A percentile compares a stretch with the other conserved stretches of the same genome.
Conservation (phyloP, 1,140 invertebrate species). For the Thaumatotibia leucotreta region DNA sequence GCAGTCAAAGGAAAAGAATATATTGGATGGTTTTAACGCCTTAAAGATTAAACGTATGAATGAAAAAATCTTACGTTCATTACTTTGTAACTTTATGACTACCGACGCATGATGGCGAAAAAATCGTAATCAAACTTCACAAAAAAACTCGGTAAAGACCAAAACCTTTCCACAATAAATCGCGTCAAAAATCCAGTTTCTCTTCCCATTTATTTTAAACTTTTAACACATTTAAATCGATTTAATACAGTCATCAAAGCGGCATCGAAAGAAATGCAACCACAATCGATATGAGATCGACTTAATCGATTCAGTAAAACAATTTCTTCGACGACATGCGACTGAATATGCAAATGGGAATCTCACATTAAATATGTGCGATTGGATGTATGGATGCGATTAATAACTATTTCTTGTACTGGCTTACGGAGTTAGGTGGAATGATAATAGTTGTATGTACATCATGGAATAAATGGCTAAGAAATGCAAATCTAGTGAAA, state of each 20-base stretch:
- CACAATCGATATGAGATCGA: slow-evolving; percentile 42
- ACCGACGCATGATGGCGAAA: not conserved
- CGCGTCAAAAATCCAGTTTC: slow-evolving; percentile 1
- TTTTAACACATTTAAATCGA: slow-evolving; percentile 21
- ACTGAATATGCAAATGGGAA: slow-evolving; percentile 35
- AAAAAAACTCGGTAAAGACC: not conserved
- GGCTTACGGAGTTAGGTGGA: not conserved
- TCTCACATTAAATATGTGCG: slow-evolving; percentile 28
- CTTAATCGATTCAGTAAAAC: slow-evolving; percentile 63
- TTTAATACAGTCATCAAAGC: slow-evolving; percentile 38
- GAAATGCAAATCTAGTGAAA: no score
- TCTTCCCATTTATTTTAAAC: not conserved
- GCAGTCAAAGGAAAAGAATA: no score
- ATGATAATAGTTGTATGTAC: not conserved
- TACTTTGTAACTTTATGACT: not conserved
- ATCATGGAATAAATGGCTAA: no score
- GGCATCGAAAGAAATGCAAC: slow-evolving; percentile 42
- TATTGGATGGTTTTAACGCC: no score
- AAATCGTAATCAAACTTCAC: not conserved
- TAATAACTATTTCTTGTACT: not conserved
- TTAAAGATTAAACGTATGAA: not conserved
- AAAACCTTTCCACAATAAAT: not conserved
- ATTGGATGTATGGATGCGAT: slow-evolving; percentile 1
- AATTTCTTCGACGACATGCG: slow-evolving; percentile 48
- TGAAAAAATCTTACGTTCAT: not conserved